Evolutionary conservation across 2,888 invertebrate species (phyloP), one percentile per base, ranked within the genome.

Genomic region (Yponomeuta evonymella): DNA sequence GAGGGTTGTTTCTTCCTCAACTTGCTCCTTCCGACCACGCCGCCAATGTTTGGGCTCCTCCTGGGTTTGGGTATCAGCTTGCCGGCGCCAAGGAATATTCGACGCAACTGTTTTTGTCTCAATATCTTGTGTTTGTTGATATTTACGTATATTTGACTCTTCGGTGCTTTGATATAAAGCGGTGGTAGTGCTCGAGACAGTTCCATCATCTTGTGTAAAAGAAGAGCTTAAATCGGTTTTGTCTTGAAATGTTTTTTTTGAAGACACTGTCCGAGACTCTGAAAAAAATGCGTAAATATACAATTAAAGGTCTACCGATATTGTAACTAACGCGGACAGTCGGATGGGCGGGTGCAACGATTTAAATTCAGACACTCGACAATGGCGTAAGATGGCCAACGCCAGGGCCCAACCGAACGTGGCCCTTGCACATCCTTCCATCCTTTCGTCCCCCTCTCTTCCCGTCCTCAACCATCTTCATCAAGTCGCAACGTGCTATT

Each of bases 61-160:
- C 51, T 15, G 15, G 51, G 69, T 72, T 68, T 79, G 77, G n/a
- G 70, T 72, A 74, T 78, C 76, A 70, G 74, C 76, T 74, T 80
- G 79, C 71, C 74, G 82, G n/a, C 92, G 85, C 91, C 92, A 92
- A 1, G 91, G 91, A 6, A 86, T 83, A 68, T 78, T 78, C 30
- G 75, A 74, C 8, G 75, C 74, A 10, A 80, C 73, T 76, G 81
- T 83, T 73, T 78, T 87, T 6, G 82, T 81, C 71, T 88, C 81
- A 33, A 85, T 74, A 65, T 89, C 84, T 76, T 89, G 81, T 69
- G 79, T 71, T 73, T 82, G 83, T 74, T 87, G 76, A 58, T 90
- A 70, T 75, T 84, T 86, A 62, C 90, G 75, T 70, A 91, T 87
- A 74, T 86, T 90, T 11, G 81, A 82, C 73, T 90, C 90, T 79